These are phyloP conservation scores for Lycia hirtaria DNA, from an alignment of 2,888 invertebrate genomes.

Conservation along the genomic window DNA sequence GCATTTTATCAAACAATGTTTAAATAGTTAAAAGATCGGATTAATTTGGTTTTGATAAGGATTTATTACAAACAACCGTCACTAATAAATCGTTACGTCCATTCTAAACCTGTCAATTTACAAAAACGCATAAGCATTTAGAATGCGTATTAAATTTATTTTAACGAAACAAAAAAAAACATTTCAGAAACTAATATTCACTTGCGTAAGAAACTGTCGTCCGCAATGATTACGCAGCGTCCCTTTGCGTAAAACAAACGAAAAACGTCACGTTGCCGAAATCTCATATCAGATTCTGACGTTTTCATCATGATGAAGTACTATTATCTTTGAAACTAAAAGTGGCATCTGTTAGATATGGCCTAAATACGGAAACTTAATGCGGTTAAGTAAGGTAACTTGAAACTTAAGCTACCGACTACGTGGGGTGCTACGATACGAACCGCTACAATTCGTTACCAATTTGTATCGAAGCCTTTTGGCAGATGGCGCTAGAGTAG, in stretches of 20 bases:
- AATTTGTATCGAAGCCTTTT: conserved; percentile 17
- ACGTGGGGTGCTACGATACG: not conserved
- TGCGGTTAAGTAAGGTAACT: conserved; percentile 2
- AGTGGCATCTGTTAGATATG: conserved; percentile 18
- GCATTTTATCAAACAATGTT: too few species aligned
- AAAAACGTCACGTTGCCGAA: conserved; percentile 51
- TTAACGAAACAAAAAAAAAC: not conserved
- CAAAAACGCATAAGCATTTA: too few species aligned
- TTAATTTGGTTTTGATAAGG: too few species aligned
- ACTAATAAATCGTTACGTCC: too few species aligned
- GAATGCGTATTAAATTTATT: too few species aligned
- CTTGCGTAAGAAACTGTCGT: not conserved
- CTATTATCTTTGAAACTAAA: not conserved
- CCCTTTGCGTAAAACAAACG: conserved; percentile 51
- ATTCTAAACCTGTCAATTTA: too few species aligned
- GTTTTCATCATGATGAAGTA: conserved; percentile 1
- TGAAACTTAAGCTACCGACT: not conserved
- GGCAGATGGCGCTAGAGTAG: conserved; percentile 29
- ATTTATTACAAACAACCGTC: too few species aligned
- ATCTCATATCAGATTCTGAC: conserved; percentile 44
- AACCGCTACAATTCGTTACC: not conserved
- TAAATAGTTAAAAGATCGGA: too few species aligned
- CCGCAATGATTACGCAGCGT: conserved; percentile 44
- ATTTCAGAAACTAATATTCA: not conserved
- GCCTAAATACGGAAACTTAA: not conserved